Evolutionary conservation across 2,113 vertebrate genomes (phyloP).

Genomic region (Amblyornis subalaris): DNA sequence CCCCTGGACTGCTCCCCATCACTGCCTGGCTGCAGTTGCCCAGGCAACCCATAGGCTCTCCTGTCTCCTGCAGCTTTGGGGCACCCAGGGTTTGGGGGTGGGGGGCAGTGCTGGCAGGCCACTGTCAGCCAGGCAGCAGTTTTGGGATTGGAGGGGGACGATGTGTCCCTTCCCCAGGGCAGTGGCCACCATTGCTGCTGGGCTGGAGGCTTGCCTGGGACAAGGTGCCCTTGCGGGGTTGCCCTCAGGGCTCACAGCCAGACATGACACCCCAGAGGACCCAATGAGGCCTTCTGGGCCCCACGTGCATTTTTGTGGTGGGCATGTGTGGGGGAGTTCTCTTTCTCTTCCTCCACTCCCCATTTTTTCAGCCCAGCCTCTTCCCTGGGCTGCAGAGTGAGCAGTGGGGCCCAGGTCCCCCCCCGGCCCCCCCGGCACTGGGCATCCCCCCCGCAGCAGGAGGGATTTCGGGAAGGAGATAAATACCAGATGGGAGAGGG

Average conservation of each 20-base stretch:
- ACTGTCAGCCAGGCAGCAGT: not conserved
- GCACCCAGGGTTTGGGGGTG: not conserved
- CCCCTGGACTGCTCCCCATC: slow-evolving; percentile 43
- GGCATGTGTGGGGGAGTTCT: not conserved
- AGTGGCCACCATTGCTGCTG: too few species aligned
- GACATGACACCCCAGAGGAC: not conserved
- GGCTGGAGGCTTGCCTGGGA: not conserved
- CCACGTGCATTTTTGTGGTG: accelerated
- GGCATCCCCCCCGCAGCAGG: slow-evolving; percentile 2
- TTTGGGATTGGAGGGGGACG: not conserved
- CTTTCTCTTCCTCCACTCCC: too few species aligned
- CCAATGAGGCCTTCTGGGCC: not conserved
- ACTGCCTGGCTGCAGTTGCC: slow-evolving; percentile 45
- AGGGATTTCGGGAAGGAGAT: slow-evolving; percentile 53
- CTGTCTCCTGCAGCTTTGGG: not conserved
- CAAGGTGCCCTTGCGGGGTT: not conserved
- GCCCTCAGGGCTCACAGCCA: not conserved
- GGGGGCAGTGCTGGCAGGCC: not conserved
- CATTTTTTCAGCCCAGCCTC: not conserved
- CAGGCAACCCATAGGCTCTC: slow-evolving; percentile 24
- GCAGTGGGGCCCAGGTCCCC: not conserved
- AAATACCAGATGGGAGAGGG: slow-evolving; percentile 57
- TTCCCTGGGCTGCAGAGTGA: not conserved
- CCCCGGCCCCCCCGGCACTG: not conserved
- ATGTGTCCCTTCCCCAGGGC: not conserved